Evolutionary conservation across 2,797 vertebrate species (phyloP).

Genomic region (Gambusia yucatana): DNA sequence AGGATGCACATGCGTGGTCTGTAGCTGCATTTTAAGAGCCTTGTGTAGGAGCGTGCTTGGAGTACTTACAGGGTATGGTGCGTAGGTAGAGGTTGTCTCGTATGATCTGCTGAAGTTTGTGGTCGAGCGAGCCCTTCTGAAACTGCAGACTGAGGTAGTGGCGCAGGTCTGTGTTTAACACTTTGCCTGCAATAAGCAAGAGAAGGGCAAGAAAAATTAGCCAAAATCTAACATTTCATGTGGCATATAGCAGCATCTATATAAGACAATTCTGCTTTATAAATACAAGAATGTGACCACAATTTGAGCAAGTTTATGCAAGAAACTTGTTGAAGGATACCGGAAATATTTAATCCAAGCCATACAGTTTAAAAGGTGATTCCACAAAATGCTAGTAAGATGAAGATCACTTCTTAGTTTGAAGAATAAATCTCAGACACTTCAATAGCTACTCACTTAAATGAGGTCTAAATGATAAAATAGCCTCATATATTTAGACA

Average conservation of each 20-base stretch:
- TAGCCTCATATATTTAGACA: conserved; percentile 6
- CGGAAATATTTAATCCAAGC: neutral
- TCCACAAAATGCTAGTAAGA: neutral
- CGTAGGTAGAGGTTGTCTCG: conserved; percentile 98
- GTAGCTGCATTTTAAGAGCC: neutral
- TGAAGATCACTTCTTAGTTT: neutral
- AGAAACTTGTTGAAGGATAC: neutral
- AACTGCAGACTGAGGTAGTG: conserved; percentile 99
- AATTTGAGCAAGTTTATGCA: too few relatives aligned
- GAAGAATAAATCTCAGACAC: neutral
- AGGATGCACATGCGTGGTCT: neutral
- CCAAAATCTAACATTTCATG: conserved; percentile 26
- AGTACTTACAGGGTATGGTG: conserved; percentile 97
- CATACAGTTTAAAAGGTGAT: neutral
- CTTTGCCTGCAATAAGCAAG: conserved; percentile 88
- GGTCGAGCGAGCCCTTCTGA: conserved; percentile 97
- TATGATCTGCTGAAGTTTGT: conserved; percentile 98
- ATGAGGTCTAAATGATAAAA: conserved; percentile 19
- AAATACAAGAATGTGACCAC: too few relatives aligned
- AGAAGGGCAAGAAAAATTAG: conserved; percentile 47
- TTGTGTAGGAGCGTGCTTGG: neutral
- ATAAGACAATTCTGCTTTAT: too few relatives aligned
- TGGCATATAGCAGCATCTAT: conserved; percentile 23
- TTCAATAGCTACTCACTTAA: neutral
- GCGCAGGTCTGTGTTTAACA: conserved; percentile 96